A percentile compares a stretch with the other conserved stretches of the same genome.
Conservation (phyloP, 1,140 invertebrate genomes). For the Portunus trituberculatus region DNA sequence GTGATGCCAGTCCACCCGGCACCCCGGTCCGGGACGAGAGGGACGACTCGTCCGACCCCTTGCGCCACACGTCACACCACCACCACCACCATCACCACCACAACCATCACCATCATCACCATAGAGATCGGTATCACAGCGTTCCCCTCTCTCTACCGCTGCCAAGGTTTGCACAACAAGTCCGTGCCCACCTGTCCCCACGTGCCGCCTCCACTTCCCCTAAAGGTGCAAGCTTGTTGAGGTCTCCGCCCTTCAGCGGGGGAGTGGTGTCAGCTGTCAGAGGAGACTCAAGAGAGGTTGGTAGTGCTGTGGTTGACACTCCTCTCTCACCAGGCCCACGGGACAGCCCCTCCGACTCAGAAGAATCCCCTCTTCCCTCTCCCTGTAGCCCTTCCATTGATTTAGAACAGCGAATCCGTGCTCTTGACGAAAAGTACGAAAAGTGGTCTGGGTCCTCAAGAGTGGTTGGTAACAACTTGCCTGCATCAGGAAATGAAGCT, state of each 20-base stretch:
- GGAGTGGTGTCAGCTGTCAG: constrained; percentile 40
- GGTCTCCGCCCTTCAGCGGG: constrained; percentile 74
- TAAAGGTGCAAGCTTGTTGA: constrained; percentile 71
- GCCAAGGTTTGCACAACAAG: constrained; percentile 90
- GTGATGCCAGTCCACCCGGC: constrained; percentile 76
- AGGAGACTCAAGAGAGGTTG: constrained; percentile 56
- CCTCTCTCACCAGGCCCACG: constrained; percentile 75
- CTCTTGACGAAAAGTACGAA: constrained; percentile 95
- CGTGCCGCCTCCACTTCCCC: constrained; percentile 78
- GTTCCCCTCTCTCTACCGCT: constrained; percentile 88
- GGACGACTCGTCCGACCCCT: constrained; percentile 72
- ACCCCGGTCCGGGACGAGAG: constrained; percentile 77
- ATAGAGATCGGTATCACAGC: constrained; percentile 71
- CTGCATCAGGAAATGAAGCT: constrained; percentile 67
- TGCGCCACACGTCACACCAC: constrained; percentile 73
- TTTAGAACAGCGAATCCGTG: constrained; percentile 93
- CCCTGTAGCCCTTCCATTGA: constrained; percentile 78
- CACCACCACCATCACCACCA: constrained; percentile 72
- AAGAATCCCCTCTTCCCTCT: constrained; percentile 77
- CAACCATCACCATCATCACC: constrained; percentile 73
- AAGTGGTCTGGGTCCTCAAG: constrained; percentile 86
- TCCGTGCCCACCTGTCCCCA: constrained; percentile 79
- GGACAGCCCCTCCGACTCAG: constrained; percentile 77
- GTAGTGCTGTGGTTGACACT: constrained; percentile 68
- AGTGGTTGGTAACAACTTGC: constrained; percentile 63